phyloP scores from a whole-genome alignment of 2,888 invertebrate species.

The Pseudoips prasinana region DNA sequence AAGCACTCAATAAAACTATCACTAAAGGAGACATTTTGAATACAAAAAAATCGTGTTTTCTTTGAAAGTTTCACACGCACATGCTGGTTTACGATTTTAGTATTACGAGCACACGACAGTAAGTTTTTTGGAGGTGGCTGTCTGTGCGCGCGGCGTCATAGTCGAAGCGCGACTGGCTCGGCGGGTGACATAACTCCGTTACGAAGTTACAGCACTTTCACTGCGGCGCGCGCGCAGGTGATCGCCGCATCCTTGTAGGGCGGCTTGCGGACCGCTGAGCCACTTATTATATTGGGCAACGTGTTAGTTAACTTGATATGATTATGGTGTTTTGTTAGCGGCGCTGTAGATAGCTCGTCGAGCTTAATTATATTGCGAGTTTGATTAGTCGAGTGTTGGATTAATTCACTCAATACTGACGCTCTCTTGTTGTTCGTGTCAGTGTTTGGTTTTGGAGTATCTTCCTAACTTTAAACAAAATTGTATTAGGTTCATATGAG shows the following conservation, averaged over 20 bases:
- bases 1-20: constrained; percentile 59
- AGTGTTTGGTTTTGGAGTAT: too few species aligned
- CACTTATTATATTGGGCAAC: constrained; percentile 22
- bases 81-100: too few species aligned
- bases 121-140: constrained; percentile 9
- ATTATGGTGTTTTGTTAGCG: constrained; percentile 14
- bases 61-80: constrained; percentile 46
- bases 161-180: constrained; percentile 57
- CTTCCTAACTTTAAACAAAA: too few species aligned
- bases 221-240: constrained; percentile 49
- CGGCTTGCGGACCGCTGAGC: constrained; percentile 30
- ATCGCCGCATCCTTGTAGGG: constrained; percentile 49
- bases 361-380: too few species aligned
- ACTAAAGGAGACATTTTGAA: constrained; percentile 61
- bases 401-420: too few species aligned
- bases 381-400: too few species aligned
- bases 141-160: constrained; percentile 65
- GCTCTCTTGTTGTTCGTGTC: too few species aligned
- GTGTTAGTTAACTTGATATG: constrained; percentile 22
- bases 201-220: constrained; percentile 69
- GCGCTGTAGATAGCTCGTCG: not conserved
- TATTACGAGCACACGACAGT: constrained; percentile 15
- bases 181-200: constrained; percentile 72
- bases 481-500: too few species aligned
- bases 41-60: constrained; percentile 7